Conservation (phyloP, 2,888 invertebrate genomes). For the Eupithecia pulchellata region DNA sequence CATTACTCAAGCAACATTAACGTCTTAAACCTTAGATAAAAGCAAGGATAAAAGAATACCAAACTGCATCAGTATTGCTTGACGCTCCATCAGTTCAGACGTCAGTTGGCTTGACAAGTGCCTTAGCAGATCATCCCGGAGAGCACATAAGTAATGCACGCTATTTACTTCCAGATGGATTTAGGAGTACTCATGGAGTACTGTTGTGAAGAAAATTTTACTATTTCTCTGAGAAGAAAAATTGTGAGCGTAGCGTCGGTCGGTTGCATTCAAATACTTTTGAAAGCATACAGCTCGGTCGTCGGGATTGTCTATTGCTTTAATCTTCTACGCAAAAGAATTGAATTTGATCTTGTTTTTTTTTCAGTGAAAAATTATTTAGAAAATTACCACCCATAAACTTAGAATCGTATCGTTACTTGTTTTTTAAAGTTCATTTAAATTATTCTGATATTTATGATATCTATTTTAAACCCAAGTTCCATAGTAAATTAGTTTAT, state of each 20-base stretch:
- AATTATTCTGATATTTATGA: not conserved
- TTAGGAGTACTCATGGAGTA: not conserved
- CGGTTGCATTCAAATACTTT: not conserved
- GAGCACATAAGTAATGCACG: not conserved
- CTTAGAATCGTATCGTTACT: not conserved
- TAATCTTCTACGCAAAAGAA: too few relatives aligned
- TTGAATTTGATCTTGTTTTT: not conserved
- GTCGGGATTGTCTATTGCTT: too few relatives aligned
- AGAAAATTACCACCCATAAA: too few relatives aligned
- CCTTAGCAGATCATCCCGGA: not conserved
- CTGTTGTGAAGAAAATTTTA: not conserved
- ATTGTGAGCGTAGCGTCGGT: not conserved
- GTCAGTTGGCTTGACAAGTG: conserved; percentile 5
- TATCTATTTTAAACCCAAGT: too few relatives aligned
- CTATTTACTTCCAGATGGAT: conserved; percentile 8
- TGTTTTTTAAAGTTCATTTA: not conserved
- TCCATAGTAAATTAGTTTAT: not conserved
- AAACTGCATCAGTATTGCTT: conserved; percentile 4
- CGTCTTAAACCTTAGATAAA: not conserved
- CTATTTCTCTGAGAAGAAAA: not conserved
- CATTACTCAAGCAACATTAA: not conserved
- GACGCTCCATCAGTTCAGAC: conserved; percentile 8
- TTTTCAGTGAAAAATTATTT: not conserved
- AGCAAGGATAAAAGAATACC: not conserved
- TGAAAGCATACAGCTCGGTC: not conserved